Conservation (phyloP, 2,888 invertebrate species). For the Himalopsyche japonica region DNA sequence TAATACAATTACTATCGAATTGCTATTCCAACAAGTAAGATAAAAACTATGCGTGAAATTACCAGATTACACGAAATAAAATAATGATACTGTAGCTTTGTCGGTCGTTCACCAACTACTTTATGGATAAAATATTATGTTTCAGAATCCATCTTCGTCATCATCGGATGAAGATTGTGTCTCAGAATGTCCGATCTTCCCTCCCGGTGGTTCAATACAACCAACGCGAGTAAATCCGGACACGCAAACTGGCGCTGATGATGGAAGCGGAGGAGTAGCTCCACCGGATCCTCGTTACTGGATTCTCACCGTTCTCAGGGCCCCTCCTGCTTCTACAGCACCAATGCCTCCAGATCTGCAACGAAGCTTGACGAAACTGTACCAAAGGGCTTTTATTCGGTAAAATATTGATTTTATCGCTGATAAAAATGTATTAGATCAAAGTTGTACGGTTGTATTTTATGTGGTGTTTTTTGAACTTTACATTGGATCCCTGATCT, state of each 20-base stretch:
- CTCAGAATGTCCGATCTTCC: slow-evolving; percentile 35
- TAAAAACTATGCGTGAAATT: slow-evolving; percentile 45
- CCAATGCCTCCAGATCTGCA: slow-evolving; percentile 69
- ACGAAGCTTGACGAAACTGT: slow-evolving; percentile 73
- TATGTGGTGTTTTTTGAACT: too few species aligned
- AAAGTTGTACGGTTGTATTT: too few species aligned
- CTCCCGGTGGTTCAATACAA: slow-evolving; percentile 30
- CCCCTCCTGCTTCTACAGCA: slow-evolving; percentile 48
- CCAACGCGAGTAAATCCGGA: slow-evolving; percentile 1
- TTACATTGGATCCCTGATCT: too few species aligned
- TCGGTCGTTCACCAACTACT: background rate
- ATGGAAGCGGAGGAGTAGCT: background rate
- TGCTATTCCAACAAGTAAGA: too few species aligned
- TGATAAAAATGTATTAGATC: too few species aligned
- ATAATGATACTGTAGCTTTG: background rate
- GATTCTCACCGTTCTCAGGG: slow-evolving; percentile 76
- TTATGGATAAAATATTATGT: background rate
- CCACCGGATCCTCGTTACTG: slow-evolving; percentile 73
- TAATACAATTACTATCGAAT: too few species aligned
- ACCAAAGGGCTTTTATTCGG: slow-evolving; percentile 81
- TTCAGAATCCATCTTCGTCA: slow-evolving; percentile 9
- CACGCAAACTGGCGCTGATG: background rate
- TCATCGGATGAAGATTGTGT: slow-evolving; percentile 32
- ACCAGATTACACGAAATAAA: slow-evolving; percentile 44
- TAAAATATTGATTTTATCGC: slow-evolving; percentile 47